phyloP scores from a whole-genome alignment of 1,140 invertebrate species.

The Trypoxylus dichotomus region DNA sequence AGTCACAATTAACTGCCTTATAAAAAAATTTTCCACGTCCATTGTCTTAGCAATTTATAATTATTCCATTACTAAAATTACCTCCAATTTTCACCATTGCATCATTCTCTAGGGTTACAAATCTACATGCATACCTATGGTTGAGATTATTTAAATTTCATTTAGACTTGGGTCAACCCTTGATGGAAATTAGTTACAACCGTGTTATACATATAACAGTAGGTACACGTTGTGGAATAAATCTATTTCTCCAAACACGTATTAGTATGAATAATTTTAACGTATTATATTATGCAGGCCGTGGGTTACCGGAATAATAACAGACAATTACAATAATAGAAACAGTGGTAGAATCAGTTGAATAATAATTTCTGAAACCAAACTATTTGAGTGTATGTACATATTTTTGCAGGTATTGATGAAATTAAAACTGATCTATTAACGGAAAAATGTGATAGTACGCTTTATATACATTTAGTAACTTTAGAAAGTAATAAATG shows the following conservation, averaged over 20 bases:
- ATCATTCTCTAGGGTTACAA: not conserved
- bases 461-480: not conserved
- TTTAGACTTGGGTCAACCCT: slow-evolving; percentile 16
- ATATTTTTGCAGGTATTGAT: not conserved
- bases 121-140: not conserved
- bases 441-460: not conserved
- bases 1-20: no score
- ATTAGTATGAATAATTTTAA: slow-evolving; percentile 23
- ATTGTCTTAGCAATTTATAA: no score
- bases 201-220: slow-evolving; percentile 15
- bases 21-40: no score
- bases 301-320: slow-evolving; percentile 10
- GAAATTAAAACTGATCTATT: not conserved
- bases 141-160: slow-evolving; percentile 14
- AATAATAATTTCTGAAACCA: not conserved
- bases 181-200: slow-evolving; percentile 14
- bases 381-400: not conserved
- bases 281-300: slow-evolving; percentile 17
- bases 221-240: not conserved
- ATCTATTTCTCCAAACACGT: slow-evolving; percentile 25
- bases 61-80: not conserved
- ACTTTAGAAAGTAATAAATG: not conserved
- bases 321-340: slow-evolving; percentile 1
- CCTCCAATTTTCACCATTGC: not conserved
- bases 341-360: not conserved